Conservation (phyloP, 2,113 vertebrate species). For the Cathartes aura region DNA sequence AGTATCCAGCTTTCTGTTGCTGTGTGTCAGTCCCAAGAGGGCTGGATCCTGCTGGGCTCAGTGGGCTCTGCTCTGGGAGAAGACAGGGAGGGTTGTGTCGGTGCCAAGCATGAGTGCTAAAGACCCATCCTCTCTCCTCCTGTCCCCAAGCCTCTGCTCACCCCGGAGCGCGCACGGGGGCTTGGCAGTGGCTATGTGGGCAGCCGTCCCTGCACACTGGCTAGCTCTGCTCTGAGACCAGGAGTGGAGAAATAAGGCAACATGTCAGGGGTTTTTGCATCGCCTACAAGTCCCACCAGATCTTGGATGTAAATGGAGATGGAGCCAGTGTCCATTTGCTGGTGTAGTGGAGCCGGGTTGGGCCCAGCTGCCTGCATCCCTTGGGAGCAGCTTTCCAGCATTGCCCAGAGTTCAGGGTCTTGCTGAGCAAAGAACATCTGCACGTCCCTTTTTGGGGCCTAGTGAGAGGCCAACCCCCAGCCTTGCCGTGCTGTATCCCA, state of each 20-base stretch:
- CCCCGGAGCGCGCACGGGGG: accelerated
- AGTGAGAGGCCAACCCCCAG: background rate
- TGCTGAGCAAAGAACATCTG: background rate
- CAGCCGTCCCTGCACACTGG: background rate
- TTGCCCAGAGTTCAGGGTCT: background rate
- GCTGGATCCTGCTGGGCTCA: background rate
- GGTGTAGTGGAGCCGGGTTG: background rate
- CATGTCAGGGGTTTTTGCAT: accelerated
- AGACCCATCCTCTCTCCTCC: background rate
- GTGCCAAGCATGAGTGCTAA: background rate
- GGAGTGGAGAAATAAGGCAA: background rate
- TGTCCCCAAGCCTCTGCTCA: accelerated
- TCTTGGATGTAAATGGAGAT: background rate
- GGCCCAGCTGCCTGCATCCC: background rate
- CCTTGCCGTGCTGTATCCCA: accelerated
- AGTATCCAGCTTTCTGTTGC: background rate
- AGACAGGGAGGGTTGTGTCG: background rate
- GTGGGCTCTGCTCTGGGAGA: background rate
- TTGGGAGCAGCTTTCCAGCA: background rate
- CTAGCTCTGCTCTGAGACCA: background rate
- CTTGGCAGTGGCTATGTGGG: background rate
- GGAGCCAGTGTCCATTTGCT: background rate
- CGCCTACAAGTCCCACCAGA: accelerated
- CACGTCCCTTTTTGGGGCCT: background rate
- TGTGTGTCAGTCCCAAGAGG: background rate